Evolutionary conservation across 1,140 invertebrate genomes (phyloP).

Genomic region (Lasioglossum baleicum): DNA sequence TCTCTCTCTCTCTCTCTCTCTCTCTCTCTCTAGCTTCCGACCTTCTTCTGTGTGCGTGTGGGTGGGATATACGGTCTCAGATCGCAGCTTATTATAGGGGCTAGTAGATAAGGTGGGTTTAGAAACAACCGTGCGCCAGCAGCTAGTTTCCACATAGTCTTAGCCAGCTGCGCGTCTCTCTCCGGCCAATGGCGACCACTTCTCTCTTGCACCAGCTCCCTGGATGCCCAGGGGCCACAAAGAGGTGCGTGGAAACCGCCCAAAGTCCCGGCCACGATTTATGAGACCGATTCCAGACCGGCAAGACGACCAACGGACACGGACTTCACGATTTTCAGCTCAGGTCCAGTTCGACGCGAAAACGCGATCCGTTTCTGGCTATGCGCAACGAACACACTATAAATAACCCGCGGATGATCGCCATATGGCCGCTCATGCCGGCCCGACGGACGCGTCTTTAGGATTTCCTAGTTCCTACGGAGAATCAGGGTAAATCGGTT

Average conservation of each 20-base stretch:
- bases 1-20: no score
- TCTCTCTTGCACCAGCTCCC: not conserved
- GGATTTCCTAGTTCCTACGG: constrained; percentile 25
- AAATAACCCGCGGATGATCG: constrained; percentile 66
- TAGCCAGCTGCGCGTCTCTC: constrained; percentile 6
- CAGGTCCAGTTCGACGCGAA: constrained; percentile 48
- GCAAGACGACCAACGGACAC: constrained; percentile 21
- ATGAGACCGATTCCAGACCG: constrained; percentile 57
- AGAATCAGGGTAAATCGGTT: no score
- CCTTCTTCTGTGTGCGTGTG: constrained; percentile 1
- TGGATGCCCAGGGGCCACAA: constrained; percentile 36
- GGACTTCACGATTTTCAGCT: constrained; percentile 57
- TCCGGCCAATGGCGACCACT: no score
- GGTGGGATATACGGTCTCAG: constrained; percentile 73
- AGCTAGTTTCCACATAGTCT: constrained; percentile 62
- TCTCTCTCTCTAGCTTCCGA: no score
- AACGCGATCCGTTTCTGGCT: constrained; percentile 24
- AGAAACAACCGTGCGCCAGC: constrained; percentile 69
- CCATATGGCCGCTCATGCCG: constrained; percentile 62
- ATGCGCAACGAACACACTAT: constrained; percentile 49
- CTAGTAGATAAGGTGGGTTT: constrained; percentile 76
- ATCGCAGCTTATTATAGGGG: constrained; percentile 78
- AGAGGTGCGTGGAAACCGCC: constrained; percentile 50
- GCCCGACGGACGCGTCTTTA: constrained; percentile 29
- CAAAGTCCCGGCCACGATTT: constrained; percentile 59